These are phyloP conservation scores for Engraulis encrasicolus DNA, from an alignment of 2,113 vertebrate species.

Conservation along the genomic window DNA sequence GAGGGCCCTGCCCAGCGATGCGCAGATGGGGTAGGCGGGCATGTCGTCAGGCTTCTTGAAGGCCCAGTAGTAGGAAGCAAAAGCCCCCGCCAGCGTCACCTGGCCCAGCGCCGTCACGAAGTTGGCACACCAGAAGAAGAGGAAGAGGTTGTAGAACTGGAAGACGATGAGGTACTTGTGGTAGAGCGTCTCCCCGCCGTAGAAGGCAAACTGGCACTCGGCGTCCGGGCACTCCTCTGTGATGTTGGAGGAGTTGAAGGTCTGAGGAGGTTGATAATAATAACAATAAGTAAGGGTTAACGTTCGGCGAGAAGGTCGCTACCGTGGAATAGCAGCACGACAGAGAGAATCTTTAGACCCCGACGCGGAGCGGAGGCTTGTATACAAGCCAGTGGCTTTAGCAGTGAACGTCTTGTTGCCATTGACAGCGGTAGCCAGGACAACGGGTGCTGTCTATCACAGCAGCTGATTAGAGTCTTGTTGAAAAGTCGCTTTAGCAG, in stretches of 20 bases:
- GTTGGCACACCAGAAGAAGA: conserved; percentile 96
- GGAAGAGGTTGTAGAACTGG: conserved; percentile 95
- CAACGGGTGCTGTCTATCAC: too few relatives aligned
- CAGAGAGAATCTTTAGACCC: too few relatives aligned
- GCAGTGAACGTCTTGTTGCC: too few relatives aligned
- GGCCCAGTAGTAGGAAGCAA: conserved; percentile 98
- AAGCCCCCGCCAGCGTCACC: conserved; percentile 90
- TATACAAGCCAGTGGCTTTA: too few relatives aligned
- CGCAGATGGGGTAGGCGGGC: conserved; percentile 86
- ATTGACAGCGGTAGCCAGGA: too few relatives aligned
- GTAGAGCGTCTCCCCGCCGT: conserved; percentile 88
- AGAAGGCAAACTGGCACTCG: conserved; percentile 90
- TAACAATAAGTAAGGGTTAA: too few relatives aligned
- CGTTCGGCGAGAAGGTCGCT: too few relatives aligned
- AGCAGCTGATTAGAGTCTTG: too few relatives aligned
- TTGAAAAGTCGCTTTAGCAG: too few relatives aligned
- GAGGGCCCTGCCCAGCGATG: conserved; percentile 86
- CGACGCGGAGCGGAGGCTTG: too few relatives aligned
- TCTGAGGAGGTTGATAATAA: conserved; percentile 72
- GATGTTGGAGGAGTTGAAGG: conserved; percentile 76
- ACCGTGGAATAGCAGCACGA: too few relatives aligned
- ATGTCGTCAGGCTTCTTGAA: conserved; percentile 90
- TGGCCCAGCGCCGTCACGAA: conserved; percentile 92
- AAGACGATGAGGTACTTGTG: conserved; percentile 86
- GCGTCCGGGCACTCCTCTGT: conserved; percentile 76